A percentile compares a stretch with the other conserved stretches of the same genome.
phyloP scores from a whole-genome alignment of 35 echinoderm and acorn worm genomes.

The Ophiothrix spiculata region DNA sequence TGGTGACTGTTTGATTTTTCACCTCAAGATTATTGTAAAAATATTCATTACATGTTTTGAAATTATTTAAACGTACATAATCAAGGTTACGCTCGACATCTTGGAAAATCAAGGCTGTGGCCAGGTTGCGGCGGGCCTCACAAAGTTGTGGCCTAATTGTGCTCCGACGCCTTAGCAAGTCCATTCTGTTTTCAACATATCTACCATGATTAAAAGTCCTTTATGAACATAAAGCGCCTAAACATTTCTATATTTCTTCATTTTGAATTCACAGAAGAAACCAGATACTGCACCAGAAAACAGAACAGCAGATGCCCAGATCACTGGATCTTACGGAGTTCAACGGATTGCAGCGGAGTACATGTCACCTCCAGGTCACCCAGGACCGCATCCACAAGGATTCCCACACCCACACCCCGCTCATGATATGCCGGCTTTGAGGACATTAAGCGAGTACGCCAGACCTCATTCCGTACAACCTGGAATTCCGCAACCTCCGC shows the following conservation, averaged over 20 bases:
- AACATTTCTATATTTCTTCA: constrained; percentile 18
- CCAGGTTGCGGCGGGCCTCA: too few relatives aligned
- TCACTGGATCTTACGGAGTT: constrained; percentile 65
- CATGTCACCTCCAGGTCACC: constrained; percentile 22
- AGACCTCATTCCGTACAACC: constrained; percentile 63
- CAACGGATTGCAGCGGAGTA: constrained; percentile 3
- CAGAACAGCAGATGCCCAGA: constrained; percentile 83
- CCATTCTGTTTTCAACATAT: neutral
- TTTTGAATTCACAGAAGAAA: constrained; percentile 67
- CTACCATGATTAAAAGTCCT: neutral
- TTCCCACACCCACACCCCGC: constrained; percentile 46
- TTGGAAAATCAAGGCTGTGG: too few relatives aligned
- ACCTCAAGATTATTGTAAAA: too few relatives aligned
- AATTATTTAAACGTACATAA: too few relatives aligned
- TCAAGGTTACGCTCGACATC: too few relatives aligned
- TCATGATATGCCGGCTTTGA: constrained; percentile 84
- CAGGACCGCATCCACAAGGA: constrained; percentile 12
- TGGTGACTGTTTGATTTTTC: too few relatives aligned
- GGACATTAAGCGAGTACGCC: constrained; percentile 91
- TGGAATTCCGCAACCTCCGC: constrained; percentile 35
- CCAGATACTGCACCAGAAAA: constrained; percentile 92
- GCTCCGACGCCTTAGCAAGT: too few relatives aligned
- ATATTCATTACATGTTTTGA: too few relatives aligned
- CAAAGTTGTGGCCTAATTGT: too few relatives aligned
- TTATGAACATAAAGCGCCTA: too few relatives aligned